Percentiles rank a stretch among this genome's conserved stretches.
phyloP scores from a whole-genome alignment of 2,113 vertebrate species.

The Microtus oregoni region DNA sequence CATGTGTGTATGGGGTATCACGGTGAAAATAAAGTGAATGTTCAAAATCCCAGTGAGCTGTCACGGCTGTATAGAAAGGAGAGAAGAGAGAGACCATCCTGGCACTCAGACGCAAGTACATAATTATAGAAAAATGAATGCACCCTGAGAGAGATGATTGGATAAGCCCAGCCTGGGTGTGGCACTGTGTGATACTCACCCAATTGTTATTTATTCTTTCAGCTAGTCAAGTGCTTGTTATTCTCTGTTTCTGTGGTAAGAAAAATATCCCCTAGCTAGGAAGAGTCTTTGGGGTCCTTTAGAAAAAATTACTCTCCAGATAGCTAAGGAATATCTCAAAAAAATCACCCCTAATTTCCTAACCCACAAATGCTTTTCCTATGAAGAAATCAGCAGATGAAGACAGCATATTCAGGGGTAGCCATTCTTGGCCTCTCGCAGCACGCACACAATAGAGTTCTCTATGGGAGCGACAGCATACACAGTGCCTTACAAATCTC shows the following conservation, averaged over 20 bases:
- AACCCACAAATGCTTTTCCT: background rate
- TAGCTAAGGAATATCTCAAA: no score
- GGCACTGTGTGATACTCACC: background rate
- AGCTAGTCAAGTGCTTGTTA: background rate
- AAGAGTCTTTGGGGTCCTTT: background rate
- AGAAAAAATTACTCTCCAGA: background rate
- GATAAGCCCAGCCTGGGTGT: background rate
- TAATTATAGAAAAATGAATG: background rate
- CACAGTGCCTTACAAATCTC: background rate
- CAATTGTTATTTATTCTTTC: background rate
- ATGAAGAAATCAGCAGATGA: background rate
- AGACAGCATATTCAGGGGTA: background rate
- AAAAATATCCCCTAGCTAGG: background rate
- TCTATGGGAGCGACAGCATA: background rate
- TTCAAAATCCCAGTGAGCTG: background rate
- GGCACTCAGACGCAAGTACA: background rate
- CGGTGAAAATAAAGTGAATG: background rate
- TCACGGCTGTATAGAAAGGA: background rate
- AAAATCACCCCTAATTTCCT: background rate
- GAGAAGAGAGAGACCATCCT: fast-evolving
- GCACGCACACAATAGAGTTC: fast-evolving
- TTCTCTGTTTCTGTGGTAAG: background rate
- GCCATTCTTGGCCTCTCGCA: no score
- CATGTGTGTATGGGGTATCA: background rate
- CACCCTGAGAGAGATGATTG: background rate